A percentile compares a stretch with the other conserved stretches of the same genome.
Conservation (phyloP, 2,888 invertebrate species). For the Rhamnusium bicolor region DNA sequence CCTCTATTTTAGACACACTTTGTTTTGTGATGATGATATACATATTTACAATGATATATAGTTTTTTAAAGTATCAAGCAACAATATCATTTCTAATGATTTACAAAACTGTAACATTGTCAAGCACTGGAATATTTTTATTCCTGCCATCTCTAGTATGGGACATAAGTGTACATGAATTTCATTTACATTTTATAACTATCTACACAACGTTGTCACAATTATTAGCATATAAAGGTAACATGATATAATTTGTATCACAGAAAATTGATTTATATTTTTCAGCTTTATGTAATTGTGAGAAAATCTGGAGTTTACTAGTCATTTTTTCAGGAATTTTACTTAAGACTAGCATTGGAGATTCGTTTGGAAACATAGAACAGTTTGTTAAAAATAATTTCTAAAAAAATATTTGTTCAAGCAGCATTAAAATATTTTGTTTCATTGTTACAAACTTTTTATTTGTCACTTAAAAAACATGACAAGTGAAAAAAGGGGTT, state of each 20-base stretch:
- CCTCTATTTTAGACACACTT: slow-evolving; percentile 59
- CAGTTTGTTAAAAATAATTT: slow-evolving; percentile 8
- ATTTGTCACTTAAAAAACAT: slow-evolving; percentile 17
- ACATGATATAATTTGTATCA: not conserved
- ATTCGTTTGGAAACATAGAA: slow-evolving; percentile 32
- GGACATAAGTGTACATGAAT: slow-evolving; percentile 70
- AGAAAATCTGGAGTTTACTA: slow-evolving; percentile 60
- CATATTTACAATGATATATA: slow-evolving; percentile 58
- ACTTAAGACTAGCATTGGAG: slow-evolving; percentile 49
- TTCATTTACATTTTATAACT: slow-evolving; percentile 76
- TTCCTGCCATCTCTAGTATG: slow-evolving; percentile 79
- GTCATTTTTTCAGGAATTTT: slow-evolving; percentile 59
- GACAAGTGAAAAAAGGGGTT: slow-evolving; percentile 10
- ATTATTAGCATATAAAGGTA: slow-evolving; percentile 79
- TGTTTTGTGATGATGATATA: slow-evolving; percentile 60
- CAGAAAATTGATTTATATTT: not conserved
- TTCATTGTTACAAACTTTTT: slow-evolving; percentile 8
- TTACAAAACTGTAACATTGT: slow-evolving; percentile 76
- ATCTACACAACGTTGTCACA: slow-evolving; percentile 78
- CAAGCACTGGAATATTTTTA: slow-evolving; percentile 76
- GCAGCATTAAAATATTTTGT: slow-evolving; percentile 15
- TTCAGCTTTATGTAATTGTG: slow-evolving; percentile 58
- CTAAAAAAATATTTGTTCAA: not conserved
- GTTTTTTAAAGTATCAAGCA: slow-evolving; percentile 41
- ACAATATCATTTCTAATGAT: slow-evolving; percentile 62